Percentiles rank a stretch among this genome's conserved stretches.
Conservation (phyloP, 1,140 invertebrate genomes). For the Drosophila persimilis region DNA sequence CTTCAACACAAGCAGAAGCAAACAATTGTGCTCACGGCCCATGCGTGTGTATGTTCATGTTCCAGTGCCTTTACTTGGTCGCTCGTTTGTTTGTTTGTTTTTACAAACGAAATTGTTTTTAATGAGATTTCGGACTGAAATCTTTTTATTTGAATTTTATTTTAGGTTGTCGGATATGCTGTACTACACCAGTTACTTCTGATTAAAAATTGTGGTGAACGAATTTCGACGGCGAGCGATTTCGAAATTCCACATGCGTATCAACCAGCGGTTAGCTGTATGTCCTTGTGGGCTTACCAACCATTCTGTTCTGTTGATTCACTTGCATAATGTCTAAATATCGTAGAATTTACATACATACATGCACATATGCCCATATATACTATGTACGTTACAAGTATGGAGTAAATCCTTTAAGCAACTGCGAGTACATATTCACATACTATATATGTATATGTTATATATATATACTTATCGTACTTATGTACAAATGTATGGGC, state of each 20-base stretch:
- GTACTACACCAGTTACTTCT: slow-evolving; percentile 64
- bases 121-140: slow-evolving; percentile 62
- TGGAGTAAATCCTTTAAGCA: too few relatives aligned
- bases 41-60: slow-evolving; percentile 52
- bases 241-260: slow-evolving; percentile 60
- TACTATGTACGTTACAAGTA: too few relatives aligned
- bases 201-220: slow-evolving; percentile 64
- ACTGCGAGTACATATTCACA: too few relatives aligned
- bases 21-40: slow-evolving; percentile 31
- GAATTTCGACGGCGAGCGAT: slow-evolving; percentile 57
- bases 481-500: slow-evolving; percentile 44
- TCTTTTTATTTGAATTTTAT: slow-evolving; percentile 67
- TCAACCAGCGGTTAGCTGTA: slow-evolving; percentile 26
- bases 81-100: slow-evolving; percentile 46
- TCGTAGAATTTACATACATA: not conserved
- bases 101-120: slow-evolving; percentile 66
- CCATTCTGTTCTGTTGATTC: not conserved
- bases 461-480: not conserved
- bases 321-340: not conserved
- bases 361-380: not conserved
- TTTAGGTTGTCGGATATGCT: slow-evolving; percentile 63
- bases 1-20: slow-evolving; percentile 33
- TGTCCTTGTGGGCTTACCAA: not conserved
- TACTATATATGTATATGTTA: not conserved
- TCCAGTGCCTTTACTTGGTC: slow-evolving; percentile 33